Evolutionary conservation across 1,140 invertebrate genomes (phyloP), one percentile per base, ranked within the genome.

Genomic region (Chrysopa pallens): DNA sequence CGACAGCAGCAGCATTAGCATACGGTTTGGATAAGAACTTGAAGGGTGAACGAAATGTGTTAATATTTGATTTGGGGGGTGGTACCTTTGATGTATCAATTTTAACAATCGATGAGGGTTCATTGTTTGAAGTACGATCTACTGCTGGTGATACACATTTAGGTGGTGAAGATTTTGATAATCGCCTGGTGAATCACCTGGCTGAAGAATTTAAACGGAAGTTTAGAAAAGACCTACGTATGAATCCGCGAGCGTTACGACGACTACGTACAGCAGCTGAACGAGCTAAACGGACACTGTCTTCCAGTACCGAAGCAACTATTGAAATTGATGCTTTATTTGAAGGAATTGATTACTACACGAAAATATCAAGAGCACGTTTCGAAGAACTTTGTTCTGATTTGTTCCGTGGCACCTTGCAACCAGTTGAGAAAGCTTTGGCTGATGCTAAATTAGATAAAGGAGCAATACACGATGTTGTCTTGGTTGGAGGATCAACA

Each of bases 401-500:
- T 54, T 52, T 78, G 8, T 75, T 77, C 60, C 60, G 69, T n/a
- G 52, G 56, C 8, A 77, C 73, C 0, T 50, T 77, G 12, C 60
- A 69, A 38, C 73, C 74, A 0, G 72, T 75, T 0, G 76, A 81
- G 50, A 78, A 76, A 47, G 73, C 83, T 13, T 57, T 88, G 29
- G 63, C 69, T 27, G 81, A 86, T 60, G 78, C 80, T 4, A 81
- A 81, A 55, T 53, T 83, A 46, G 76, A 79, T 58, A 85, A 84
- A 54, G 52, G 53, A 35, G 56, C 62, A 7, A 81, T 86, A 44
- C 67, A 86, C 53, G 82, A 87, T 47, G 74, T 87, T 7, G 79
- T 86, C 3, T 64, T 87, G 11, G 82, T 86, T 13, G 82, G 83
- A 12, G 83, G 82, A 12, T 84, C 80, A 0, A 86, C 78, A 8